These are phyloP conservation scores for Cryptus viduatorius DNA, from an alignment of 2,888 invertebrate genomes.

Conservation along the genomic window DNA sequence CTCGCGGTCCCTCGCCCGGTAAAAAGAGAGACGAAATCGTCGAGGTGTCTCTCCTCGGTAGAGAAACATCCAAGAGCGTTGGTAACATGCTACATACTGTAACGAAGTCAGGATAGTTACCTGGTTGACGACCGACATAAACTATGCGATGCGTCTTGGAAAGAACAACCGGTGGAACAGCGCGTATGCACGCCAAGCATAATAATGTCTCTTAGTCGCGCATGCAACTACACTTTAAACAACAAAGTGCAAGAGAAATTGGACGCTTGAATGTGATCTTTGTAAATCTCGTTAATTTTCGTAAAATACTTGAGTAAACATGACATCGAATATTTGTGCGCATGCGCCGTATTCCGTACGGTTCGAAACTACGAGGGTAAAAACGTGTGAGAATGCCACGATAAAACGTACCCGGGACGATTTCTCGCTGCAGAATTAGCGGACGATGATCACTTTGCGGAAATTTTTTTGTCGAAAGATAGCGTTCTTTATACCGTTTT, in stretches of 20 bases:
- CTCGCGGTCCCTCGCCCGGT: conserved; percentile 27
- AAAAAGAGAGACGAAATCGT: not conserved
- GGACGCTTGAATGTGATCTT: conserved; percentile 2
- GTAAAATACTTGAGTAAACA: not conserved
- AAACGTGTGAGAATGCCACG: conserved; percentile 28
- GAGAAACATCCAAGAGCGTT: not conserved
- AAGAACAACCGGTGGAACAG: conserved; percentile 36
- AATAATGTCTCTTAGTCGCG: conserved; percentile 23
- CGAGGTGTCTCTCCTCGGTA: conserved; percentile 24
- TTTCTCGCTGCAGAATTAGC: not conserved
- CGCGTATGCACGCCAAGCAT: conserved; percentile 5
- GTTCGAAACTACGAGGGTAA: not conserved
- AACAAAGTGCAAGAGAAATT: conserved; percentile 36
- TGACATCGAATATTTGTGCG: conserved; percentile 11
- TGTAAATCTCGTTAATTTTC: not conserved
- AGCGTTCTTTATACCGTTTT: conserved; percentile 7
- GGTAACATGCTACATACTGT: conserved; percentile 19
- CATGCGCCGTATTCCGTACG: not conserved
- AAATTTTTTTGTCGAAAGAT: conserved; percentile 21
- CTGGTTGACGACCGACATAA: conserved; percentile 57
- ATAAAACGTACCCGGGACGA: not conserved
- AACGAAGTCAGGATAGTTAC: conserved; percentile 39
- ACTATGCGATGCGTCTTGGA: conserved; percentile 42
- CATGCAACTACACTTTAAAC: conserved; percentile 24
- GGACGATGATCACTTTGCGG: not conserved